Conservation (phyloP, 2,888 invertebrate species). For the Carpatolechia fugitivella region DNA sequence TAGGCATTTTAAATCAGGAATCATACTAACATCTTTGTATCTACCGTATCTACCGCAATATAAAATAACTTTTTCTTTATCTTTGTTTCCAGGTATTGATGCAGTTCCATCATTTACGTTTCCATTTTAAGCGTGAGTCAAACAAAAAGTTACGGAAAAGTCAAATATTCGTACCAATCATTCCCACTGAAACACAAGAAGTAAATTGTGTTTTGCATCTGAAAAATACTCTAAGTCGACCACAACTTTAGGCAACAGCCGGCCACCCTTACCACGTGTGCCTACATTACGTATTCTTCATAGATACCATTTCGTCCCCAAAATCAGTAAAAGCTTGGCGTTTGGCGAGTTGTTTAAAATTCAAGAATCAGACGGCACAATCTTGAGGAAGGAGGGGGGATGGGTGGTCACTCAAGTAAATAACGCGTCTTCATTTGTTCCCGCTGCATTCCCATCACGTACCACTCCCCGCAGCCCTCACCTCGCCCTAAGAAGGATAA, state of each 20-base stretch:
- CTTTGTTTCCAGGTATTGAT: too few species aligned
- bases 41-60: too few species aligned
- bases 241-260: not conserved
- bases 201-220: too few species aligned
- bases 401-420: conserved; percentile 67
- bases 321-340: conserved; percentile 52
- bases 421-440: conserved; percentile 56
- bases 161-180: too few species aligned
- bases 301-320: conserved; percentile 26
- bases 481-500: conserved; percentile 7
- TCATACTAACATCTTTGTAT: too few species aligned
- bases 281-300: conserved; percentile 34
- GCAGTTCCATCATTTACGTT: not conserved
- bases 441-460: conserved; percentile 39
- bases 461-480: not conserved
- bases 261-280: conserved; percentile 4
- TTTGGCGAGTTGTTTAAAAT: conserved; percentile 56
- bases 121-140: too few species aligned
- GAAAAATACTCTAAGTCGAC: not conserved
- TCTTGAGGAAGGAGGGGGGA: conserved; percentile 43
- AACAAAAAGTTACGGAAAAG: too few species aligned
- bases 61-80: too few species aligned
- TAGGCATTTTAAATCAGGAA: too few species aligned
- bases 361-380: conserved; percentile 53
- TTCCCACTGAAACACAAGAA: too few species aligned